Evolutionary conservation across 2,888 invertebrate genomes (phyloP).

Genomic region (Ichneumon xanthorius): DNA sequence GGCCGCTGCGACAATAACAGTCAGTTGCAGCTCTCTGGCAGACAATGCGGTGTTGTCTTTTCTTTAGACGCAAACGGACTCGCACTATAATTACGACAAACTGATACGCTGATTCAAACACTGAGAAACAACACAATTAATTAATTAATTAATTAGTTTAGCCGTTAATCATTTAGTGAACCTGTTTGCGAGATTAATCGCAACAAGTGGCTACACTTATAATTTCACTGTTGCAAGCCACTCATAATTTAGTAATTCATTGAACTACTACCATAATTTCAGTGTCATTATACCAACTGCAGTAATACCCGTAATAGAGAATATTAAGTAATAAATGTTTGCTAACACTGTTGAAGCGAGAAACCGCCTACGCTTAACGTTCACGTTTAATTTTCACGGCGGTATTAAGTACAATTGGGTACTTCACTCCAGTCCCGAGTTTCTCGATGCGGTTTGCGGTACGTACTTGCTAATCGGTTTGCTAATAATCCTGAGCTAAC

Average conservation of each 20-base stretch:
- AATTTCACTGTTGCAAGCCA: not conserved
- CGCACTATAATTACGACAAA: not conserved
- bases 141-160: not conserved
- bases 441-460: conserved; percentile 38
- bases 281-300: not conserved
- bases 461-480: conserved; percentile 14
- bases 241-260: conserved; percentile 13
- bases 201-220: conserved; percentile 2
- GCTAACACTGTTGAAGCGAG: not conserved
- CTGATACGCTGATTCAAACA: not conserved
- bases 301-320: not conserved
- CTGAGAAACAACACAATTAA: not conserved
- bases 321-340: not conserved
- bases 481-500: conserved; percentile 40
- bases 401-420: conserved; percentile 38
- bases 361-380: conserved; percentile 41
- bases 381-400: conserved; percentile 36
- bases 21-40: not conserved
- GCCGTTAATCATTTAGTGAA: no score
- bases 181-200: not conserved
- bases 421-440: conserved; percentile 17
- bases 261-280: conserved; percentile 4
- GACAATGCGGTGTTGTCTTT: not conserved
- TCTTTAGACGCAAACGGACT: not conserved
- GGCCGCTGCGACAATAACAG: not conserved